Evolutionary conservation across 2,888 invertebrate genomes (phyloP).

Genomic region (Noctua pronuba): DNA sequence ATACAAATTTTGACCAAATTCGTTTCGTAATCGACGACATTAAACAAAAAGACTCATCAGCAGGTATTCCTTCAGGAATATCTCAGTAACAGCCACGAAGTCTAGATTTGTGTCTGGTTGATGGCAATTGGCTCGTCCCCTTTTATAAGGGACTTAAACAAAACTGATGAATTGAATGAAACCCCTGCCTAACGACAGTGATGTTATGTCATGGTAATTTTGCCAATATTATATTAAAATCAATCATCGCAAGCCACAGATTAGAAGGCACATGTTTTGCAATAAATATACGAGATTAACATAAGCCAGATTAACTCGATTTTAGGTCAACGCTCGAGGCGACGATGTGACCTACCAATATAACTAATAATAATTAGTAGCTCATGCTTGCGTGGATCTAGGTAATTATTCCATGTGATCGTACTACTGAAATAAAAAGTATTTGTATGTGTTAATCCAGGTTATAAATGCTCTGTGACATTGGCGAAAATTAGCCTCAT

Average conservation of each 20-base stretch:
- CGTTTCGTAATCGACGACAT: no score
- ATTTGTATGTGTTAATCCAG: neutral
- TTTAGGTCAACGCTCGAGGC: neutral
- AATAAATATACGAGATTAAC: conserved; percentile 26
- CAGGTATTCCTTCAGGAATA: no score
- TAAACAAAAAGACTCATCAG: no score
- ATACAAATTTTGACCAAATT: no score
- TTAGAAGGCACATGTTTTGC: conserved; percentile 9
- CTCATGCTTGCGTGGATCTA: neutral
- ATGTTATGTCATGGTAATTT: neutral
- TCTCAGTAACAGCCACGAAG: no score
- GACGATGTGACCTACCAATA: neutral
- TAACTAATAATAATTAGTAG: neutral
- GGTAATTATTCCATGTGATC: neutral
- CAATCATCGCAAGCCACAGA: neutral
- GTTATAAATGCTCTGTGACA: no score
- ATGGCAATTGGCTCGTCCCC: neutral
- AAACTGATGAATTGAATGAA: neutral
- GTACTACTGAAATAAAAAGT: neutral
- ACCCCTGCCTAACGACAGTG: neutral
- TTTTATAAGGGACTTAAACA: neutral
- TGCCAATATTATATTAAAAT: neutral
- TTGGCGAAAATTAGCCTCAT: no score
- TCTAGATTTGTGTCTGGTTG: neutral
- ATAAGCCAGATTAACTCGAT: neutral